Evolutionary conservation across 1,140 invertebrate species (phyloP).

Genomic region (Rhynchophorus ferrugineus): DNA sequence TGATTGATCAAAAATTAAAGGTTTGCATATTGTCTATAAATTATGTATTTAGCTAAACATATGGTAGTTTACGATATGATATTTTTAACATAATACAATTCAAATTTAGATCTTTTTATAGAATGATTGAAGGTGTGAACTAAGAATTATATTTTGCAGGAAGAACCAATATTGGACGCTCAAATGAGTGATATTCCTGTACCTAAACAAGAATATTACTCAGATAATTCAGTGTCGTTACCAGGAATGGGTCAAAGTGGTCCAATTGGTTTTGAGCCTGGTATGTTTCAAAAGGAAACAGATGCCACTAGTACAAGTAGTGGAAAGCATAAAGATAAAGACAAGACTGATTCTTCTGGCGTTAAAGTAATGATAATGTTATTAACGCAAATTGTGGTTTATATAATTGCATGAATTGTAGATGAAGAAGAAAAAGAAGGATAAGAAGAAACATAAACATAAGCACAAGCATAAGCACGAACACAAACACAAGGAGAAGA

Average conservation of each 20-base stretch:
- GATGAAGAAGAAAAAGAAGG: slow-evolving; percentile 75
- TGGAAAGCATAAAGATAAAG: slow-evolving; percentile 17
- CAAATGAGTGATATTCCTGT: slow-evolving; percentile 11
- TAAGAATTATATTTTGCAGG: slow-evolving; percentile 23
- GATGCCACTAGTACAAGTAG: slow-evolving; percentile 32
- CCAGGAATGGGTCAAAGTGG: slow-evolving; percentile 59
- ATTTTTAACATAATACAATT: too few species aligned
- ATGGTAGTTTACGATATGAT: too few species aligned
- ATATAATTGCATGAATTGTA: slow-evolving; percentile 30
- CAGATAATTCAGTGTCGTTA: slow-evolving; percentile 66
- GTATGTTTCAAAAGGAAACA: slow-evolving; percentile 61
- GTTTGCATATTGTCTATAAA: too few species aligned
- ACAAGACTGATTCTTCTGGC: slow-evolving; percentile 34
- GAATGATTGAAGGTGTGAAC: too few species aligned
- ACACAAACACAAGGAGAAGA: slow-evolving; percentile 51
- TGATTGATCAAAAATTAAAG: slow-evolving; percentile 29
- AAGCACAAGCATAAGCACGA: slow-evolving; percentile 69
- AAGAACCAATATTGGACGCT: slow-evolving; percentile 24
- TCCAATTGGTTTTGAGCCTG: slow-evolving; percentile 68
- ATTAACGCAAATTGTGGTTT: slow-evolving; percentile 12
- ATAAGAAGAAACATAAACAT: slow-evolving; percentile 74
- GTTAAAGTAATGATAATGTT: slow-evolving; percentile 22
- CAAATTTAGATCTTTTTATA: too few species aligned
- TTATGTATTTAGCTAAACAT: too few species aligned
- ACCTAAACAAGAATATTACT: slow-evolving; percentile 63